Percentiles rank a stretch among this genome's conserved stretches.
These are phyloP conservation scores for Florisuga fusca DNA, from an alignment of 2,797 vertebrate species.

Conservation along the genomic window DNA sequence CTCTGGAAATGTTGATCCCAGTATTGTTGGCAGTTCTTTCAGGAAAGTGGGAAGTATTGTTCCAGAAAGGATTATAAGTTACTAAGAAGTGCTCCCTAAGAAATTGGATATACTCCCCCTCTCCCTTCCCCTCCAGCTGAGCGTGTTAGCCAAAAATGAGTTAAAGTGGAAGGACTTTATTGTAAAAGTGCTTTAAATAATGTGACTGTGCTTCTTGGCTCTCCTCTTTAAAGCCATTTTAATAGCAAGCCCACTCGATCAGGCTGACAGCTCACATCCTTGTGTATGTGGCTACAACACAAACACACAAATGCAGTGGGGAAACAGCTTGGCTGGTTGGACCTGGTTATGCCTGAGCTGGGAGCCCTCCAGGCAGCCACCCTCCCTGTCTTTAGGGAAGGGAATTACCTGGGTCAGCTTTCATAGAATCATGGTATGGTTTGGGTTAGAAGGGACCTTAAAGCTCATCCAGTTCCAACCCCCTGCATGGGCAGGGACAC, in stretches of 20 bases:
- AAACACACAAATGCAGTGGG: background rate
- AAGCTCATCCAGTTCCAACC: no score
- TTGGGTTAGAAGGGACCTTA: no score
- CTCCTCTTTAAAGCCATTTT: conserved; percentile 47
- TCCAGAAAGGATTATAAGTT: conserved; percentile 72
- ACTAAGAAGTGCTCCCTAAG: conserved; percentile 34
- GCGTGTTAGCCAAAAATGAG: conserved; percentile 45
- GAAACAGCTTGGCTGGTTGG: background rate
- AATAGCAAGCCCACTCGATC: background rate
- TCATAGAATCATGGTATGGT: no score
- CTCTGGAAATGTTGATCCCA: conserved; percentile 67
- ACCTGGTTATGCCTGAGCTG: background rate
- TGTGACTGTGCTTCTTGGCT: conserved; percentile 51
- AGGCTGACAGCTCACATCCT: background rate
- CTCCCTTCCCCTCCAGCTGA: background rate
- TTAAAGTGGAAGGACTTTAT: conserved; percentile 17
- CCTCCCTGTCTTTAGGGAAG: background rate
- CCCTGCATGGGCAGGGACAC: no score
- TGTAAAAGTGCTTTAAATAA: conserved; percentile 70
- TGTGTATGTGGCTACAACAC: background rate
- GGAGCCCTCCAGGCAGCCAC: background rate
- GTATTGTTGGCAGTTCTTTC: conserved; percentile 65
- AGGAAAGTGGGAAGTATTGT: conserved; percentile 43
- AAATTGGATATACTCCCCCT: conserved; percentile 45
- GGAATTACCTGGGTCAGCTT: background rate